Conservation (phyloP, 2,113 vertebrate species). For the Salvelinus namaycush region DNA sequence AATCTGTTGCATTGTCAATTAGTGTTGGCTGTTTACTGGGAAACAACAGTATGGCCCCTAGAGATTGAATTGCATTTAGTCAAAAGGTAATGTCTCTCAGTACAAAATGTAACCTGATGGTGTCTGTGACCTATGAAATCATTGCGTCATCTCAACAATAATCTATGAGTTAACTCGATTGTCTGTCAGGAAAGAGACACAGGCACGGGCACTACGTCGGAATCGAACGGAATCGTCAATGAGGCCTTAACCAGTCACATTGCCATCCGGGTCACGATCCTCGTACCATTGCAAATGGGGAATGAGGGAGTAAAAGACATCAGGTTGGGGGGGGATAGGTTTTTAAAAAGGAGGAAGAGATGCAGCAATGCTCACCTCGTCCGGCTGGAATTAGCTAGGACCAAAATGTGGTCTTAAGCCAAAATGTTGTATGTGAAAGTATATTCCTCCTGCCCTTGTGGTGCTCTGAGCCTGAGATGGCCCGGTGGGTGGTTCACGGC, state of each 20-base stretch:
- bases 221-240: too few relatives aligned
- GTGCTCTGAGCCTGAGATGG: neutral
- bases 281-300: neutral
- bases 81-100: constrained; percentile 15
- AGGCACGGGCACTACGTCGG: neutral
- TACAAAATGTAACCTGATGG: constrained; percentile 36
- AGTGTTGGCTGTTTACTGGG: constrained; percentile 24
- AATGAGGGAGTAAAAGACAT: neutral
- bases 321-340: neutral
- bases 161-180: constrained; percentile 39
- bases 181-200: constrained; percentile 41
- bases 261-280: neutral
- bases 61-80: constrained; percentile 29
- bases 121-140: constrained; percentile 51
- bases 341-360: constrained; percentile 17
- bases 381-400: constrained; percentile 15
- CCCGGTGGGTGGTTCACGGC: constrained; percentile 20
- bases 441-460: constrained; percentile 15
- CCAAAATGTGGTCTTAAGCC: constrained; percentile 27
- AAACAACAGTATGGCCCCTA: constrained; percentile 31
- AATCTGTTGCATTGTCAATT: constrained; percentile 52
- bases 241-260: too few relatives aligned
- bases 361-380: constrained; percentile 8
- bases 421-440: constrained; percentile 42
- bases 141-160: constrained; percentile 18